phyloP scores from a whole-genome alignment of 2,888 invertebrate species.

The Drosophila rellima region DNA sequence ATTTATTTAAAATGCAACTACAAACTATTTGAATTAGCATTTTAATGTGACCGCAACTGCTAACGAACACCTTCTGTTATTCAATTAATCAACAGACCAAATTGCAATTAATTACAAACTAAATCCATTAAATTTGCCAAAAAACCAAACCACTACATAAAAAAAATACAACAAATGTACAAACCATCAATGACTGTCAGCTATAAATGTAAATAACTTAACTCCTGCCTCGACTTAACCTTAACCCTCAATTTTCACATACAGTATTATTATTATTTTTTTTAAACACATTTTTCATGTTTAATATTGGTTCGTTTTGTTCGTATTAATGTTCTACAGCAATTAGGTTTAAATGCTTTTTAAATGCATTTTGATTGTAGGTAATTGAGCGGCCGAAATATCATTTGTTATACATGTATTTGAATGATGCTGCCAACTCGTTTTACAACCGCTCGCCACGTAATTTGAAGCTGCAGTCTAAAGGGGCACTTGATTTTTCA shows the following conservation, averaged over 20 bases:
- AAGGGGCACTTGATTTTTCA: conserved; percentile 41
- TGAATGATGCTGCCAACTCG: conserved; percentile 45
- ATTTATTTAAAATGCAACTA: not conserved
- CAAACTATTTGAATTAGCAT: conserved; percentile 1
- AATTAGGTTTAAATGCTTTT: conserved; percentile 75
- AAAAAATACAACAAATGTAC: conserved; percentile 2
- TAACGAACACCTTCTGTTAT: conserved; percentile 7
- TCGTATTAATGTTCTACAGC: conserved; percentile 30
- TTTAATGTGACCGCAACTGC: conserved; percentile 1
- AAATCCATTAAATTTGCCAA: conserved; percentile 36
- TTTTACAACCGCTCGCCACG: conserved; percentile 23
- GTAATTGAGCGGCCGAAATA: conserved; percentile 61
- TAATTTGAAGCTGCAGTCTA: conserved; percentile 44
- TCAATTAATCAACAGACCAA: conserved; percentile 30
- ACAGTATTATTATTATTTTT: not conserved
- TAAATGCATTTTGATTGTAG: conserved; percentile 77
- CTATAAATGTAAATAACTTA: conserved; percentile 11
- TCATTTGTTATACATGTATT: conserved; percentile 50
- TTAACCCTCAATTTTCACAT: not conserved
- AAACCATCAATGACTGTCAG: conserved; percentile 21
- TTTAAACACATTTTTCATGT: conserved; percentile 12
- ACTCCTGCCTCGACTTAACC: not conserved
- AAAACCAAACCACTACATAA: not conserved
- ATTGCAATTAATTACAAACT: conserved; percentile 49
- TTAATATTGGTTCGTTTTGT: conserved; percentile 19